These are phyloP conservation scores for Megaceryle torquata DNA, from an alignment of 2,113 vertebrate genomes.

Conservation along the genomic window DNA sequence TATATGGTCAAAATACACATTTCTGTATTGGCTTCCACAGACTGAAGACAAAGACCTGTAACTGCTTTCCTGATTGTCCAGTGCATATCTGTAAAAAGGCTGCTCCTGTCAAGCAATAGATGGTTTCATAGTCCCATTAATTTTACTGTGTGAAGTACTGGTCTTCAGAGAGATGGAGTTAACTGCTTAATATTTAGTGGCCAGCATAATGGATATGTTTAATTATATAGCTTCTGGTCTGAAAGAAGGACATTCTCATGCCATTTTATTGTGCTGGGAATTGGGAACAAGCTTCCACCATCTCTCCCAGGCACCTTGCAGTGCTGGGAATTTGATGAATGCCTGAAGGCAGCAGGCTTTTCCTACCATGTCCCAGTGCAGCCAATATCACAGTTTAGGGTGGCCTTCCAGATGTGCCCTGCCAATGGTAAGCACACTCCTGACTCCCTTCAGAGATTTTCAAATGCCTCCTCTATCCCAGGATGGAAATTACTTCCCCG, in stretches of 20 bases:
- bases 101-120: neutral
- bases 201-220: neutral
- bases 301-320: neutral
- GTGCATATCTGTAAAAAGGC: neutral
- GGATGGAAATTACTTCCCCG: neutral
- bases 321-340: neutral
- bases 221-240: neutral
- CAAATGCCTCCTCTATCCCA: neutral
- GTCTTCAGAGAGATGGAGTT: neutral
- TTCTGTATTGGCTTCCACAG: neutral
- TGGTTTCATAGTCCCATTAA: neutral
- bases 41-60: neutral
- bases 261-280: neutral
- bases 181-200: neutral
- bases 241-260: rapidly evolving
- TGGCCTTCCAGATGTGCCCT: neutral
- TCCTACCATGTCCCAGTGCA: neutral
- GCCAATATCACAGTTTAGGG: neutral
- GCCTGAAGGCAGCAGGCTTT: rapidly evolving
- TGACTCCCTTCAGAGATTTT: neutral
- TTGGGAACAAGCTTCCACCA: neutral
- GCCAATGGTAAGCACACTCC: neutral
- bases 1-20: neutral
- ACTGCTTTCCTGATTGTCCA: neutral
- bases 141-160: neutral